Base-by-base conservation (phyloP, 1,140 invertebrate species). In the Neelides sp. region DNA sequence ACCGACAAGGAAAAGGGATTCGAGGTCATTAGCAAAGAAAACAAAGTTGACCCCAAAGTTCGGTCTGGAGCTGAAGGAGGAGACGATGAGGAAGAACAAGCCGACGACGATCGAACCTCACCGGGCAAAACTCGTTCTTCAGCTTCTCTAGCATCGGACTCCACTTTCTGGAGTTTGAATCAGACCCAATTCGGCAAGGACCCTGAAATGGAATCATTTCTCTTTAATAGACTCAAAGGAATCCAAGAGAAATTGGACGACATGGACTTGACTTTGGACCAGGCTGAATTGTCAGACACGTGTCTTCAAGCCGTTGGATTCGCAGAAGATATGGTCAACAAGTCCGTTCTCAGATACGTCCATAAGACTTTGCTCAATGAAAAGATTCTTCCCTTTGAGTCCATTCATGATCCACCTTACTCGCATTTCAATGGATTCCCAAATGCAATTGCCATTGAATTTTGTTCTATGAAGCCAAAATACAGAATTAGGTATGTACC, bases 361-460 rank as follows among this genome's bases (percentile, higher is more conserved):
- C 23, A 32, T 32, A n/a, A 42, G 27, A 37, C 34, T n/a, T 24
- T 50, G 13, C 27, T 30, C 4, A 30, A 28, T 24, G 52, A 46
- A 1, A 22, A 32, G 7, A 10, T 40, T 1, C 40, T 48, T 12
- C 54, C 54, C 7, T 20, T 52, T 17, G 24, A 42, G 24, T 27
- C 36, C 23, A n/a, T 37, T 2, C 24, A 43, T 12, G 50, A 52
- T 32, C 40, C 17, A 22, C 17, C 17, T 37, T 22, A 10, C 10
- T 23, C 46, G 13, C 7, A 36, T 0, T 55, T 50, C 37, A 10
- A 53, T 1, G 73, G 73, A 0, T 52, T 64, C 44, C 61, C 67
- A 1, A 77, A 77, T 59, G 79, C 78, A 2, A 78, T 83, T 59
- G 63, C 73, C 10, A 67, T 82, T 17, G 78, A 82, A 65, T 60